phyloP scores from a whole-genome alignment of 1,140 invertebrate genomes.

The Bathynomus jamesi region DNA sequence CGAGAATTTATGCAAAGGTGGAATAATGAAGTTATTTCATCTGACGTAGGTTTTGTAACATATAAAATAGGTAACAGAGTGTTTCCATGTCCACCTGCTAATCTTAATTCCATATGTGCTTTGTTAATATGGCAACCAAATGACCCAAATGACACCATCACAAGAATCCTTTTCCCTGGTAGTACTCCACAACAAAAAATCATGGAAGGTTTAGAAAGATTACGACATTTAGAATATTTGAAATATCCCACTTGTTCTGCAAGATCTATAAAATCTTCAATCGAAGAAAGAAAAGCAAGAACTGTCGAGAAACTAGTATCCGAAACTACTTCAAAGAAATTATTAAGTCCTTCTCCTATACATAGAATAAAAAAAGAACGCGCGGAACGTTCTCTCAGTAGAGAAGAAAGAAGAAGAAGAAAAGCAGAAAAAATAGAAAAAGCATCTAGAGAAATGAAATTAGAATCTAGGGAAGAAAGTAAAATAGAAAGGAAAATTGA shows the following conservation, averaged over 20 bases:
- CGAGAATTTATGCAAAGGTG: constrained; percentile 86
- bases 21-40: constrained; percentile 50
- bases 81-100: constrained; percentile 57
- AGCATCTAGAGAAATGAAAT: background rate
- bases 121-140: constrained; percentile 90
- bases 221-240: constrained; percentile 65
- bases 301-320: constrained; percentile 43
- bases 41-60: constrained; percentile 24
- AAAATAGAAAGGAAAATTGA: background rate
- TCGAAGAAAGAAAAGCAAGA: constrained; percentile 51
- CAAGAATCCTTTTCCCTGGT: constrained; percentile 88
- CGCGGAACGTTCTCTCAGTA: constrained; percentile 40
- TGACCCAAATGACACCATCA: constrained; percentile 84
- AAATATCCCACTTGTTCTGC: constrained; percentile 79
- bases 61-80: constrained; percentile 31
- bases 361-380: constrained; percentile 30
- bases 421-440: constrained; percentile 25
- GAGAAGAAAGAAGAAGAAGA: constrained; percentile 41
- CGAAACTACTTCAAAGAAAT: constrained; percentile 39
- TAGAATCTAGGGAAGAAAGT: too few species aligned
- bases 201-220: constrained; percentile 82
- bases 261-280: constrained; percentile 58
- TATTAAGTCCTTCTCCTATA: constrained; percentile 40
- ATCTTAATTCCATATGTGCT: constrained; percentile 85
- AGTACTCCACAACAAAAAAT: constrained; percentile 91